Evolutionary conservation across 2,888 invertebrate species (phyloP).

Genomic region (Dendrolimus houi): DNA sequence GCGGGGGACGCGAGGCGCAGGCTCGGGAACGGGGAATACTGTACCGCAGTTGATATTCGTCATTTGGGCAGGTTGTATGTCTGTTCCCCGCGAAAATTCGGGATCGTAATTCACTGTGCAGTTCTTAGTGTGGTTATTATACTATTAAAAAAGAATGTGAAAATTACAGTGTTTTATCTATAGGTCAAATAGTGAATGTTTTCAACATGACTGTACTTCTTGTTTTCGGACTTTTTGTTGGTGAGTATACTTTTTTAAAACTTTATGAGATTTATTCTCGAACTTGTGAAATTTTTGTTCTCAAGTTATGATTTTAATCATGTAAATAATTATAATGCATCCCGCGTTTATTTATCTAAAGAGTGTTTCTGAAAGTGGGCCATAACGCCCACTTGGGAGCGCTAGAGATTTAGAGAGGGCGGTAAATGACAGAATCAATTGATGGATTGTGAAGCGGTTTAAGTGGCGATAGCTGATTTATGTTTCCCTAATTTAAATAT

Average conservation of each 20-base stretch:
- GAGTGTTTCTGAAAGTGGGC: too few relatives aligned
- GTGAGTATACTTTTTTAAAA: constrained; percentile 20
- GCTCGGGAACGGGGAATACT: constrained; percentile 35
- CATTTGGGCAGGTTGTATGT: constrained; percentile 21
- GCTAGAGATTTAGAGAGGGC: too few relatives aligned
- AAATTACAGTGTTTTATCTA: constrained; percentile 19
- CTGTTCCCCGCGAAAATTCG: constrained; percentile 8
- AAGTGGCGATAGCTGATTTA: too few relatives aligned
- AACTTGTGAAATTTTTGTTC: too few relatives aligned
- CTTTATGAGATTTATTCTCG: too few relatives aligned
- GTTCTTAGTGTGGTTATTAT: constrained; percentile 9
- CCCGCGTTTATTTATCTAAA: too few relatives aligned
- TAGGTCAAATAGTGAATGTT: constrained; percentile 3
- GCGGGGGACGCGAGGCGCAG: constrained; percentile 24
- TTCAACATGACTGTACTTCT: constrained; percentile 39
- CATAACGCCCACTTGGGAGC: too few relatives aligned
- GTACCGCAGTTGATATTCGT: constrained; percentile 46
- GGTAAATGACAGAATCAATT: too few relatives aligned
- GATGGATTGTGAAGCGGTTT: too few relatives aligned
- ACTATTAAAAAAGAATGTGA: constrained; percentile 12
- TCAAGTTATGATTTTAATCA: too few relatives aligned
- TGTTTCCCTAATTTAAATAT: too few relatives aligned
- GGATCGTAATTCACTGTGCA: constrained; percentile 8
- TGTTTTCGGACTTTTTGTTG: constrained; percentile 41
- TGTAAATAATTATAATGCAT: too few relatives aligned